phyloP scores from a whole-genome alignment of 2,797 vertebrate genomes.

The Rhynchotus rufescens region DNA sequence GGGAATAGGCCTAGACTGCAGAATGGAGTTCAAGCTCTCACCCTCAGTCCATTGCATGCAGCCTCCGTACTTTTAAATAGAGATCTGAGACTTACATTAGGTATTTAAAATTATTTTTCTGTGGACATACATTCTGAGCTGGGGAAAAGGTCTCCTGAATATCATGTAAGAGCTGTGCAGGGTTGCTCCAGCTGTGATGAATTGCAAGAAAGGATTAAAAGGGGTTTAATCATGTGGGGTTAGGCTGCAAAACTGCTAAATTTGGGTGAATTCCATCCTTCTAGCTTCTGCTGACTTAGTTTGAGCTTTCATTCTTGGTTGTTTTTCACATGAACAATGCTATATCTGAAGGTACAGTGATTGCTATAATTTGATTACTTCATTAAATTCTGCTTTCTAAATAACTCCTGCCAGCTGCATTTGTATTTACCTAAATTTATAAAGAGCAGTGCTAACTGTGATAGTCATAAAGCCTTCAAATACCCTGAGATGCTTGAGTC shows the following conservation, averaged over 20 bases:
- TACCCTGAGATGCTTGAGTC: not conserved
- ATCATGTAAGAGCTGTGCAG: not conserved
- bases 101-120: not conserved
- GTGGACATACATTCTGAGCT: not conserved
- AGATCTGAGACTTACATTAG: not conserved
- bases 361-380: not conserved
- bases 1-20: not conserved
- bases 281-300: not conserved
- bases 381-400: not conserved
- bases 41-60: not conserved
- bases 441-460: not conserved
- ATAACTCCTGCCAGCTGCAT: slow-evolving; percentile 5
- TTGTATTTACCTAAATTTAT: not conserved
- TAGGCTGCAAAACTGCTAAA: not conserved
- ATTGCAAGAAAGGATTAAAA: not conserved
- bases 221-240: not conserved
- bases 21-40: not conserved
- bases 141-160: not conserved
- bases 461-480: not conserved
- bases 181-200: not conserved
- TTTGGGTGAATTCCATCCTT: not conserved
- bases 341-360: not conserved
- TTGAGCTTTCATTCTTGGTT: not conserved
- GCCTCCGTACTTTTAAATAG: not conserved
- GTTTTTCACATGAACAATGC: not conserved